Evolutionary conservation across 1,140 invertebrate genomes (phyloP).

Genomic region (Cherax destructor): DNA sequence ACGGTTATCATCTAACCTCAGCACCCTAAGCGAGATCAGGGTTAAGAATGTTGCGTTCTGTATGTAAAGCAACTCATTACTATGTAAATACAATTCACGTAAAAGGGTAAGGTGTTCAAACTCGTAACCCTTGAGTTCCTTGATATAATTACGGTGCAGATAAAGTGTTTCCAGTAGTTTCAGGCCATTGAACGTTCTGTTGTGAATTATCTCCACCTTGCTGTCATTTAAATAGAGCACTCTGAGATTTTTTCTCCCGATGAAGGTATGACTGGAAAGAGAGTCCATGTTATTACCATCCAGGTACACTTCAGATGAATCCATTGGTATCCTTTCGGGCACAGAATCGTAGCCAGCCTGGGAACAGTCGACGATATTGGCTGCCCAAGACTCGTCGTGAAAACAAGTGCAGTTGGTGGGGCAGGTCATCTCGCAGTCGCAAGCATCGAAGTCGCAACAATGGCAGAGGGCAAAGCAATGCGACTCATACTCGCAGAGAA

Average conservation of each 20-base stretch:
- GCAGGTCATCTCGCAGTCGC: constrained; percentile 95
- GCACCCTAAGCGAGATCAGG: constrained; percentile 82
- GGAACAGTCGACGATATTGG: constrained; percentile 93
- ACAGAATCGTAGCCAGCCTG: constrained; percentile 84
- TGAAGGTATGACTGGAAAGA: constrained; percentile 87
- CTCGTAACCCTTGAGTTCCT: constrained; percentile 87
- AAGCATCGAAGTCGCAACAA: constrained; percentile 95
- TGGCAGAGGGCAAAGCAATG: constrained; percentile 94
- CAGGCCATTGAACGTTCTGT: constrained; percentile 92
- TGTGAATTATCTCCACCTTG: constrained; percentile 89
- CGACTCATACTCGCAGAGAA: constrained; percentile 92
- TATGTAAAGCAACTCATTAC: constrained; percentile 83
- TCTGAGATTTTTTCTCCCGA: constrained; percentile 89
- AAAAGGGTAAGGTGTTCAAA: constrained; percentile 84
- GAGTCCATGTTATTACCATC: constrained; percentile 90
- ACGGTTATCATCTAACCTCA: constrained; percentile 87
- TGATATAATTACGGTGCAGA: constrained; percentile 87
- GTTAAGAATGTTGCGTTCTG: constrained; percentile 86
- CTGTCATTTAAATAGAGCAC: constrained; percentile 90
- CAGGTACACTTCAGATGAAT: constrained; percentile 90
- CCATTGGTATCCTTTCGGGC: constrained; percentile 92
- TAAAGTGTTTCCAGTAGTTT: constrained; percentile 87
- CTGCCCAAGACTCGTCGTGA: constrained; percentile 93
- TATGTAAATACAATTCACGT: constrained; percentile 81
- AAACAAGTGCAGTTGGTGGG: constrained; percentile 93